phyloP scores from a whole-genome alignment of 2,113 vertebrate species.

The Panthera uncia region DNA sequence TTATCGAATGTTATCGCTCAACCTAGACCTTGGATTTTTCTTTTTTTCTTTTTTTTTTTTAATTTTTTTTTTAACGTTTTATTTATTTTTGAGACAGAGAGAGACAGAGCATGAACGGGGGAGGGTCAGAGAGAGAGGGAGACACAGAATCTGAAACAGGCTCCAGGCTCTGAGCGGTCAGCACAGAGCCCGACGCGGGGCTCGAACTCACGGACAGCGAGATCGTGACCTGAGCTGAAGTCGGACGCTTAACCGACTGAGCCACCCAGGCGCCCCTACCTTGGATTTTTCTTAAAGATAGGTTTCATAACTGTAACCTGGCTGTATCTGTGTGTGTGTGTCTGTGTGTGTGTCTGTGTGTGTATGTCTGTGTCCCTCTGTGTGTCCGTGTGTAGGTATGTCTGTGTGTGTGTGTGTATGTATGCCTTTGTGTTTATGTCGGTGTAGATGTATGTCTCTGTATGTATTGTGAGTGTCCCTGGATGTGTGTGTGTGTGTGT shows the following conservation, averaged over 20 bases:
- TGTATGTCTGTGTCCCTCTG: background rate
- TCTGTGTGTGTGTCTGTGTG: background rate
- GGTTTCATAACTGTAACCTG: background rate
- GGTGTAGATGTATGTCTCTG: background rate
- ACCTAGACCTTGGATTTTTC: background rate
- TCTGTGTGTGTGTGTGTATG: background rate
- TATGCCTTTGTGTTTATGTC: background rate
- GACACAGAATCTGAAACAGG: no score
- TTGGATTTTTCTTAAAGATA: background rate
- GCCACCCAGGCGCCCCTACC: no score
- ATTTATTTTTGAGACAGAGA: no score
- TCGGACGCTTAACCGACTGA: no score
- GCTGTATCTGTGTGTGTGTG: background rate
- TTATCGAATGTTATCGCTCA: background rate
- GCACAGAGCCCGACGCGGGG: no score
- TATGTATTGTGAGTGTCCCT: background rate
- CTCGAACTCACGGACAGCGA: no score
- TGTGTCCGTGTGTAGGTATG: background rate
- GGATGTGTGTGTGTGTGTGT: background rate
- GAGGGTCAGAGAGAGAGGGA: no score
- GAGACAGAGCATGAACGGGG: no score
- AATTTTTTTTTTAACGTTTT: background rate
- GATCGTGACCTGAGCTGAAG: no score
- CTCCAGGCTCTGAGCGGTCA: no score
- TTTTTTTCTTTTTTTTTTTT: constrained; percentile 7